Evolutionary conservation across 1,140 invertebrate species (phyloP), one percentile per base, ranked within the genome.

Genomic region (Vanessa tameamea): DNA sequence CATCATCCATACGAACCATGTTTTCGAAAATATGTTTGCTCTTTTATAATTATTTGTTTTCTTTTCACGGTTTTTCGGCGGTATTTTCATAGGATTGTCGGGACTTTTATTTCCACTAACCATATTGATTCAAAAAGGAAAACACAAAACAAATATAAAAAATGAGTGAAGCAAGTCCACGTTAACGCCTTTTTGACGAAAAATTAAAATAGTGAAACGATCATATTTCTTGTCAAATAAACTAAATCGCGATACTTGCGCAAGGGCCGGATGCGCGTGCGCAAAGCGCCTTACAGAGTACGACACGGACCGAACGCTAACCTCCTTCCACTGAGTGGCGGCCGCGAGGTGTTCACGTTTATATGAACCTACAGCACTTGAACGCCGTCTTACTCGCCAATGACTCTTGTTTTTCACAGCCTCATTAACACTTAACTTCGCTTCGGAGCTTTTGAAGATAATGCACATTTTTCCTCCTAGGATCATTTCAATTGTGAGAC

Each of bases 1-100:
- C 80, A 96, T 88, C 75, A 95, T 93, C 95, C 95, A 96, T 74
- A 95, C 94, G 82, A 86, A 93, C 92, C 90, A 91, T 87, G 88
- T 75, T 77, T 89, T 88, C 16, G 91, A 90, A 3, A 93, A 55
- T 63, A 88, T 73, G 74, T 92, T 91, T 2, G 91, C 91, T 66
- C 90, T 77, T 68, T 82, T 82, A 65, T 92, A 92, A 75, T 92
- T 92, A 64, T 92, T 92, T 48, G 81, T 88, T 70, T 92, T 93
- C 80, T 91, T 91, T 72, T 88, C 87, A 74, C 90, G 88, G 78
- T 90, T 83, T 72, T 89, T 89, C 12, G 91, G 90, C 64, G 91
- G 88, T 74, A 91, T 83, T 80, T 92, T 92, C 72, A 87, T 87
- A 7, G 84, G 84, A 77, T 92, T 85, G 69, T 72, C 78, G 16